A percentile compares a stretch with the other conserved stretches of the same genome.
Conservation (phyloP, 2,888 invertebrate genomes). For the Drosophila lutescens region DNA sequence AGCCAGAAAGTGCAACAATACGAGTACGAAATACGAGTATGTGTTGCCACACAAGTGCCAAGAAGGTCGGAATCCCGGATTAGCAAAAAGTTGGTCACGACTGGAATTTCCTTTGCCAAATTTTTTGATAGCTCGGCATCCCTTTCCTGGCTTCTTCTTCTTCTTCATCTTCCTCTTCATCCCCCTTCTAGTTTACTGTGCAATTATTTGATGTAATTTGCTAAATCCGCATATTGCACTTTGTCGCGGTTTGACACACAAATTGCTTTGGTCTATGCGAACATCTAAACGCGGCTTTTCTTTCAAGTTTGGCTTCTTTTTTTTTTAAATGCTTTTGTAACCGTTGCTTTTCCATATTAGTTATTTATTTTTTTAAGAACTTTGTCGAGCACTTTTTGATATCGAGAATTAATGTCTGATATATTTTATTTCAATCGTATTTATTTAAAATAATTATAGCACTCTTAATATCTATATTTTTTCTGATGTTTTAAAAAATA, state of each 20-base stretch:
- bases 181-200: not conserved
- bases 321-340: too few relatives aligned
- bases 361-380: too few relatives aligned
- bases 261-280: not conserved
- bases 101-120: constrained; percentile 28
- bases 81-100: constrained; percentile 22
- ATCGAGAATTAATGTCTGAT: too few relatives aligned
- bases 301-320: too few relatives aligned
- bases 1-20: constrained; percentile 4
- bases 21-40: not conserved
- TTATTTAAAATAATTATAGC: too few relatives aligned
- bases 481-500: too few relatives aligned
- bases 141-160: not conserved
- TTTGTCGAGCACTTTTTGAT: too few relatives aligned
- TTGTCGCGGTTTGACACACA: constrained; percentile 7
- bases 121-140: constrained; percentile 10
- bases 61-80: constrained; percentile 10
- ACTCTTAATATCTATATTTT: too few relatives aligned
- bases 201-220: constrained; percentile 16
- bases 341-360: too few relatives aligned
- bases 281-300: not conserved
- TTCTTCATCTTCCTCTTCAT: too few relatives aligned
- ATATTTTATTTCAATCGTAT: too few relatives aligned
- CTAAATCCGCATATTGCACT: constrained; percentile 11
- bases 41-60: not conserved